Conservation (phyloP, 2,888 invertebrate species). For the Yponomeuta evonymella region DNA sequence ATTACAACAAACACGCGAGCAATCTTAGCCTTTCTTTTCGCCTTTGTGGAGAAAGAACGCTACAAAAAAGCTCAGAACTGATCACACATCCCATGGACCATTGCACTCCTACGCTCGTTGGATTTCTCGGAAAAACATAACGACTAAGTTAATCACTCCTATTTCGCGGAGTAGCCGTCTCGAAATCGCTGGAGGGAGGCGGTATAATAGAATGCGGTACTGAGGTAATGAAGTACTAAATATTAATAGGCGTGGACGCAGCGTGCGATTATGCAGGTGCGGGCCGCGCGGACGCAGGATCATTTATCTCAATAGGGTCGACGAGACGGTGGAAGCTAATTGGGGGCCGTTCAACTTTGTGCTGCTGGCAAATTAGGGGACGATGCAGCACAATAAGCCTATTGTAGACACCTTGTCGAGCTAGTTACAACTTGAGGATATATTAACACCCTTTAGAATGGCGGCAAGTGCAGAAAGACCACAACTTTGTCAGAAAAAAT, state of each 20-base stretch:
- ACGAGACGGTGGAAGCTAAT: constrained; percentile 41
- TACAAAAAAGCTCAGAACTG: not conserved
- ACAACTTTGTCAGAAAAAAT: too few relatives aligned
- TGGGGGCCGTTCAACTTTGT: constrained; percentile 49
- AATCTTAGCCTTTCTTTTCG: not conserved
- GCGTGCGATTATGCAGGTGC: constrained; percentile 55
- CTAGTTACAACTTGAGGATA: not conserved
- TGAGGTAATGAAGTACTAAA: constrained; percentile 43
- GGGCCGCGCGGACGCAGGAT: constrained; percentile 32
- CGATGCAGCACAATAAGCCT: not conserved
- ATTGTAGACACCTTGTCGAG: not conserved
- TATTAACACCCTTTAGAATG: too few relatives aligned
- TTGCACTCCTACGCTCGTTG: not conserved
- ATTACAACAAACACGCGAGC: not conserved
- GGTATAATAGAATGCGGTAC: constrained; percentile 22
- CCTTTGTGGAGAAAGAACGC: not conserved
- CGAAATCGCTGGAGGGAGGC: constrained; percentile 17
- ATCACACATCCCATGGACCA: not conserved
- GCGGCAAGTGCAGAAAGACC: too few relatives aligned
- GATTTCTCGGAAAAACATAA: not conserved
- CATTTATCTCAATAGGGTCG: constrained; percentile 56
- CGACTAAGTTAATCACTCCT: not conserved
- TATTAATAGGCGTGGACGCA: constrained; percentile 45
- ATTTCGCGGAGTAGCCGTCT: not conserved
- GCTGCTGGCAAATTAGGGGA: constrained; percentile 1